Evolutionary conservation across 2,113 vertebrate genomes (phyloP), one percentile per base, ranked within the genome.

Genomic region (Typhlomys cinereus): DNA sequence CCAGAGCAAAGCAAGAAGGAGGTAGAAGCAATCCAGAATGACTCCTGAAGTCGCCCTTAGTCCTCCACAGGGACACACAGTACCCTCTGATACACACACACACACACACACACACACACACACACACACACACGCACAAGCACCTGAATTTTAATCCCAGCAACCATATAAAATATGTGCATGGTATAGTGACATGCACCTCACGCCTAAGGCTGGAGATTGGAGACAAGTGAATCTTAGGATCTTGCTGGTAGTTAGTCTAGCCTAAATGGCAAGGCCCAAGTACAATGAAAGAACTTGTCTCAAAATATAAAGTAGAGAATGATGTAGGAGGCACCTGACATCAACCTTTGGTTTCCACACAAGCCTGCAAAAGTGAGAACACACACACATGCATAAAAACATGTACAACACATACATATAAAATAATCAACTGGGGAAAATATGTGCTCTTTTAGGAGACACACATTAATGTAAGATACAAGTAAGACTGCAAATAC

Each of bases 391-490:
- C 8, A 27, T 2, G 2, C 7, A 54, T 12, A 54, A 31, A 29
- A 17, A 75, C 1, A 4, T 41, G 8, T 1, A 70, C 67, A 70
- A 39, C 20, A 69, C 8, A 39, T 36, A 69, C 66, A n/a, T 34
- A 71, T 23, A 54, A 54, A 36, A 76, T 27, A 39, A 70, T 64
- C 29, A 93, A 73, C 7, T 73, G 69, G 8, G 18, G 21, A 29
- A 80, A 92, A 88, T 39, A 27, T 6, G 79, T 23, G 54, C 46
- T 95, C 13, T 46, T 93, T 93, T 2, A 86, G 44, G 25, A 94
- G 31, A 81, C 7, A 91, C 15, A 59, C 36, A 88, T 18, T 64
- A 67, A 89, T 62, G 48, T 25, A 94, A 91, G 41, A 34, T 57
- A 64, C 7, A 90, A 85, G 83, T 85, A 57, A 90, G 27, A 34